Conservation (phyloP, 2,113 vertebrate species). For the Ptilonorhynchus violaceus region DNA sequence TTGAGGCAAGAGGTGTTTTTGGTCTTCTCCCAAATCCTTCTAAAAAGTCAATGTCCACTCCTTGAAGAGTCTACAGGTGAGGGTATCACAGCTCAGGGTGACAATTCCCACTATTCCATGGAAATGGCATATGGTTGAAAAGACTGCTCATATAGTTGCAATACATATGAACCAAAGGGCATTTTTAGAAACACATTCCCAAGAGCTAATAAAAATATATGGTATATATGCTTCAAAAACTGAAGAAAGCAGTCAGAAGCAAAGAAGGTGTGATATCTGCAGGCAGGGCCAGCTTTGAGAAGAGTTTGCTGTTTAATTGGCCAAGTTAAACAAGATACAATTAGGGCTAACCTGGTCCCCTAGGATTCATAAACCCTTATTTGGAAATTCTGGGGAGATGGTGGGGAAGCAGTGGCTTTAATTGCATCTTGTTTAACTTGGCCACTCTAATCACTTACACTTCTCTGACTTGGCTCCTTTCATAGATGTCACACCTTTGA, state of each 20-base stretch:
- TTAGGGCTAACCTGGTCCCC: conserved; percentile 70
- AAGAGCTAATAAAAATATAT: conserved; percentile 41
- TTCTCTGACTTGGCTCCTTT: conserved; percentile 65
- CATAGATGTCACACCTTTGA: conserved; percentile 61
- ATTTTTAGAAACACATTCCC: conserved; percentile 42
- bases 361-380: conserved; percentile 57
- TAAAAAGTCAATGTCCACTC: neutral
- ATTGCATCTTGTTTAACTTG: conserved; percentile 72
- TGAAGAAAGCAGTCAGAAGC: conserved; percentile 49
- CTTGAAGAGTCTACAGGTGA: neutral
- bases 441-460: conserved; percentile 49
- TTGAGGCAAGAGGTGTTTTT: neutral
- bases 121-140: neutral
- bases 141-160: neutral
- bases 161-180: neutral
- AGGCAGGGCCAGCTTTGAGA: conserved; percentile 64
- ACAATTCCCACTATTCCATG: neutral
- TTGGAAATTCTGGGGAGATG: conserved; percentile 31
- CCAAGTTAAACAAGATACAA: conserved; percentile 76
- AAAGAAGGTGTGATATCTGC: conserved; percentile 70
- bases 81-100: neutral
- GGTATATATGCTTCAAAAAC: conserved; percentile 11
- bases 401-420: conserved; percentile 54
- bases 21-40: neutral
- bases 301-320: conserved; percentile 70